Percentiles rank a stretch among this genome's conserved stretches.
These are phyloP conservation scores for Drosophila rubida DNA, from an alignment of 2,888 invertebrate species.

Conservation along the genomic window DNA sequence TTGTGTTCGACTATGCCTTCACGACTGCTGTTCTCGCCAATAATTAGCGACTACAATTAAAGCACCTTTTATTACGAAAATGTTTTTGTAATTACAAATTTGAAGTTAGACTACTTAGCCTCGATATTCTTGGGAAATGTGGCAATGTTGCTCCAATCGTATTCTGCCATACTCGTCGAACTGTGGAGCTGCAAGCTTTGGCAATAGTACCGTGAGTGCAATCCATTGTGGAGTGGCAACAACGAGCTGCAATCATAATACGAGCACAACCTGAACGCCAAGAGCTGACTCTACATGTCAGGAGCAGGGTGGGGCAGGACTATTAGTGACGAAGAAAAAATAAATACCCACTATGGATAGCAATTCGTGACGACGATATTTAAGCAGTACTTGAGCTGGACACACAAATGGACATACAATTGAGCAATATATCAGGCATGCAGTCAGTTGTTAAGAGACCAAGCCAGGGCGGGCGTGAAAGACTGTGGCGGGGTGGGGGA, in stretches of 20 bases:
- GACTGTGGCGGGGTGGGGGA: conserved; percentile 3
- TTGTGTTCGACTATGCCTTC: no score
- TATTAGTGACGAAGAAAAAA: neutral
- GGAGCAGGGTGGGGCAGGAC: neutral
- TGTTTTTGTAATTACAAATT: neutral
- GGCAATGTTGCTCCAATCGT: neutral
- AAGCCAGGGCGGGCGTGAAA: neutral
- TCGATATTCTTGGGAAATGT: neutral
- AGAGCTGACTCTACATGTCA: neutral
- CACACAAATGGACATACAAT: conserved; percentile 45
- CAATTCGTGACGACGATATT: conserved; percentile 31
- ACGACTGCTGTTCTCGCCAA: no score
- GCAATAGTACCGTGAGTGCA: conserved; percentile 24
- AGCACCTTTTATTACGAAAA: neutral
- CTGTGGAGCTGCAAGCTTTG: conserved; percentile 11
- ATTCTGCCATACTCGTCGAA: neutral
- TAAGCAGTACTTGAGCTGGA: conserved; percentile 42
- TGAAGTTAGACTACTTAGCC: neutral
- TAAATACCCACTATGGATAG: conserved; percentile 1
- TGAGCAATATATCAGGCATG: conserved; percentile 42
- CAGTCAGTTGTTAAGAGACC: conserved; percentile 16
- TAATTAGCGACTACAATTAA: neutral
- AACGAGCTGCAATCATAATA: conserved; percentile 1
- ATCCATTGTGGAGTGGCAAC: conserved; percentile 16
- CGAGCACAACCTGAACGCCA: neutral